A percentile compares a stretch with the other conserved stretches of the same genome.
Conservation (phyloP, 2,888 invertebrate species). For the Adelphocoris suturalis region DNA sequence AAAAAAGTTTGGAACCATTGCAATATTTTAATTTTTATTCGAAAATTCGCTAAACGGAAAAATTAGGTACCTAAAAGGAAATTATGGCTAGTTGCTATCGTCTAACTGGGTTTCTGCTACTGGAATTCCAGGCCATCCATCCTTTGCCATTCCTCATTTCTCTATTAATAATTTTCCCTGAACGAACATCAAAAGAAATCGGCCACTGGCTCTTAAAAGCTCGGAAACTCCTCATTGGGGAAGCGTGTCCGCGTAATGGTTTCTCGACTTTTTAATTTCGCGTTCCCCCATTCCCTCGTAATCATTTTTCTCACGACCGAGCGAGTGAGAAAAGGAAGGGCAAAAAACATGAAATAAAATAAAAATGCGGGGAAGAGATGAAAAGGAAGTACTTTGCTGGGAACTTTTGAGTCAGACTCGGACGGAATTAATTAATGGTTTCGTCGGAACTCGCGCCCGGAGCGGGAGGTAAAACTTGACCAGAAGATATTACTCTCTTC, state of each 20-base stretch:
- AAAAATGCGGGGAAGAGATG: background rate
- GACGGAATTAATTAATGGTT: slow-evolving; percentile 4
- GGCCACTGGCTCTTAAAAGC: background rate
- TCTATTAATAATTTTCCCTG: too few species aligned
- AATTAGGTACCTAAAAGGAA: too few species aligned
- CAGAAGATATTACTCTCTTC: background rate
- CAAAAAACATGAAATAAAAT: background rate
- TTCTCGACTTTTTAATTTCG: slow-evolving; percentile 11
- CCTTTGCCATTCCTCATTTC: too few species aligned
- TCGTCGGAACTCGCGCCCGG: background rate
- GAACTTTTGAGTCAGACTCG: background rate
- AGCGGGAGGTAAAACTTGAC: background rate
- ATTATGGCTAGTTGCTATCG: too few species aligned
- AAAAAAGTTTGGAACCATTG: too few species aligned
- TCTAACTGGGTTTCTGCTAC: too few species aligned
- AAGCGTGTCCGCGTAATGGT: background rate
- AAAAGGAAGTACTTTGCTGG: too few species aligned
- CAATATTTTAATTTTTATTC: too few species aligned
- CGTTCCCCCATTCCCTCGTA: background rate
- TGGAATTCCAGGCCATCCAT: too few species aligned
- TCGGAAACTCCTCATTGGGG: background rate
- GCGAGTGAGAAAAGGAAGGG: background rate
- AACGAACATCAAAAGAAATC: background rate
- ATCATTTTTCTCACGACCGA: background rate
- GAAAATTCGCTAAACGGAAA: too few species aligned